Conservation (phyloP, 2,113 vertebrate genomes). For the Smithornis capensis region DNA sequence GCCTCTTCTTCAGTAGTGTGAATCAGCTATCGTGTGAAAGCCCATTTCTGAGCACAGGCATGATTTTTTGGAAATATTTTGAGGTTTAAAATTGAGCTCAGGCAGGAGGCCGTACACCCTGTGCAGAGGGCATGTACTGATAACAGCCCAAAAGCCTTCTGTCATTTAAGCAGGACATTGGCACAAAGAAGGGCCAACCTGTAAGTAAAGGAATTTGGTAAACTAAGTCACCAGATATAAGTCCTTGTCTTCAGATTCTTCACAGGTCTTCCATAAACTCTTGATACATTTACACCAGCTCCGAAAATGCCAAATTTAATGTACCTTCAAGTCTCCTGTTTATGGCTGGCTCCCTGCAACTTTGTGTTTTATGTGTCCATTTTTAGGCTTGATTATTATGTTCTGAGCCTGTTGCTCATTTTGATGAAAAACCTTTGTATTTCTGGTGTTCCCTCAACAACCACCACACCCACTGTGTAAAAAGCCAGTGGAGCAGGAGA, state of each 20-base stretch:
- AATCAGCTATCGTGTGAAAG: not conserved
- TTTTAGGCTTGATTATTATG: conserved; percentile 22
- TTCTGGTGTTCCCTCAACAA: not conserved
- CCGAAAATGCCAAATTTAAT: not conserved
- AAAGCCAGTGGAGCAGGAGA: not conserved
- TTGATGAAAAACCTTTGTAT: not conserved
- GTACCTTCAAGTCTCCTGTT: not conserved
- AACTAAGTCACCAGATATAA: not conserved
- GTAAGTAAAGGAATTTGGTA: not conserved
- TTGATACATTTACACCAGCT: not conserved
- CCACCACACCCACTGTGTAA: fast-evolving
- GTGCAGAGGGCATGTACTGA: fast-evolving
- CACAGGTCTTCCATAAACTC: not conserved
- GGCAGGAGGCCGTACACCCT: not conserved
- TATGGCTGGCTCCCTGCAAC: not conserved
- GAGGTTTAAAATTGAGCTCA: not conserved
- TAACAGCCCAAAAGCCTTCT: not conserved
- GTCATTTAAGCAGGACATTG: not conserved
- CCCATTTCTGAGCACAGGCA: not conserved
- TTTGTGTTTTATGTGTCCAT: not conserved
- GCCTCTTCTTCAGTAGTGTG: not conserved
- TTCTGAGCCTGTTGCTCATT: not conserved
- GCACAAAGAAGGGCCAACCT: not conserved
- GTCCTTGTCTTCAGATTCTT: not conserved
- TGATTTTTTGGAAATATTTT: not conserved